Base-by-base conservation (phyloP, 2,888 invertebrate genomes). In the Cephus pygmeus region DNA sequence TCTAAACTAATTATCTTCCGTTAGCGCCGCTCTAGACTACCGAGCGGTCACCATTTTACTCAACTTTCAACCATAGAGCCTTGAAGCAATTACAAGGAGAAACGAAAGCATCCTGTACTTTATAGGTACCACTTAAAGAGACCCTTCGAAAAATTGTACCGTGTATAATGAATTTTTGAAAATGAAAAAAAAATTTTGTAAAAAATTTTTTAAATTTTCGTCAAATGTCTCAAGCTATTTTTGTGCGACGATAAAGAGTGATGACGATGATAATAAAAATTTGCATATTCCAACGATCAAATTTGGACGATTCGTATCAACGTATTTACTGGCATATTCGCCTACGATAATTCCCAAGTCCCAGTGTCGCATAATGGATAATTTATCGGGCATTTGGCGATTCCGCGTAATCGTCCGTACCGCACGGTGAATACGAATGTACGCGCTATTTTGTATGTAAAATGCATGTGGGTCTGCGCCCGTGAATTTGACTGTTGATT, bases 1-100 rank as follows among this genome's bases (percentile, higher is more conserved):
- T 85, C 84, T 85, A 89, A 88, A 88, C 86, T 87, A 89, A 89
- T 89, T 89, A 89, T 82, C 84, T 85, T 85, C 81, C 84, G 86
- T 87, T 88, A 85, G 83, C 83, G 81, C 78, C 81, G 83, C 81
- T 69, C 69, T 69, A 77, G 74, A 71, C 75, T 76, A 69, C 76
- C 76, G 69, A 77, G 68, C 30, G 75, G 76, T 79, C 77, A 75
- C 81, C 68, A 73, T 71, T 40, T 74, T 75, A 33, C 69, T 77
- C 71, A 68, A 40, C 78, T 74, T 36, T 36, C 56, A 40, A 35
- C 68, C 73, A 12, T 23, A n/a, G 69, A 36, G 31, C 77, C 77
- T 77, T 73, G 71, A 73, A 34, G 76, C 34, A 35, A 31, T 76
- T 76, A 76, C 3, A 30, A 40, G 40, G 2, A 40, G 40, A 40